Evolutionary conservation across 2,888 invertebrate genomes (phyloP), one percentile per base, ranked within the genome.

Genomic region (Andrena bicolor): DNA sequence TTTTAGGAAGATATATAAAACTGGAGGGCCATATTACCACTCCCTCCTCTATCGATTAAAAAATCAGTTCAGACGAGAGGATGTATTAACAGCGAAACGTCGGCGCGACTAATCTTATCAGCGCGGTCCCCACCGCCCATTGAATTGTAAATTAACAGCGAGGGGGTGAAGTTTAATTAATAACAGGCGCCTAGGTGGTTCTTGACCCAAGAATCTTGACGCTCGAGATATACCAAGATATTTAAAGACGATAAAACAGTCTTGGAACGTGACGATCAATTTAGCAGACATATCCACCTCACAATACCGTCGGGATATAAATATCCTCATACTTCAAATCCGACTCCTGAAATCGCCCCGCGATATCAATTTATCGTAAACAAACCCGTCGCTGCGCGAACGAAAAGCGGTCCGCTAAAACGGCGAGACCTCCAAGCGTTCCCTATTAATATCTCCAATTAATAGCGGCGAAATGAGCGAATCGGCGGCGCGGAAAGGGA

Each of bases 111-210:
- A 71, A 71, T 61, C 71, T 49, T 61, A 61, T 71, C 49, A 61
- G 20, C 71, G 61, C 48, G 49, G 60, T 8, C 30, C 20, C 61
- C 2, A 48, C 20, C 30, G 71, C 71, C 48, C 60, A 61, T 49
- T 71, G 71, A 71, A 71, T 71, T 61, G 69, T 41, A 41, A 53
- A 63, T 23, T 13, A 61, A 30, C 35, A 13, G 20, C 41, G 32
- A 56, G 64, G 69, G 69, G 69, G 64, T 35, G 49, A 69, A 58
- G 32, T 70, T 69, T 69, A 76, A 79, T 79, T 79, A 76, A 79
- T 64, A 79, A 76, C 56, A 49, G 64, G 56, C 69, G 16, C 16
- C 23, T 26, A 28, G 53, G 64, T 30, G 35, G 35, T 20, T 20
- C 8, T 10, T n/a, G 56, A 32, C 35, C 35, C 6, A 79, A 58